Percentiles rank a stretch among this genome's conserved stretches.
phyloP scores from a whole-genome alignment of 2,888 invertebrate species.

The Eupithecia centaureata region DNA sequence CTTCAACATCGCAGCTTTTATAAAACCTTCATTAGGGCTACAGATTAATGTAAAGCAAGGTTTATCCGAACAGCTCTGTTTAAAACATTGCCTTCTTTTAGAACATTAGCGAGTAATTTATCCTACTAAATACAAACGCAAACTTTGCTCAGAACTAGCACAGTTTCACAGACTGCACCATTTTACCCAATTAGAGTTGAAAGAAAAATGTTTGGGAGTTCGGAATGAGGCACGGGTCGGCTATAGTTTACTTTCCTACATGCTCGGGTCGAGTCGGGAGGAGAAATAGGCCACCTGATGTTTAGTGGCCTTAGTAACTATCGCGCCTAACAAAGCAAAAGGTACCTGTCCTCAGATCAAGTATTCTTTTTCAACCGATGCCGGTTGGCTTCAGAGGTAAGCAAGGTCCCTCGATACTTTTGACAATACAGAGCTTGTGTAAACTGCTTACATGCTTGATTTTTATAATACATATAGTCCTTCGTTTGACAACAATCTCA shows the following conservation, averaged over 20 bases:
- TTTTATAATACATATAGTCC: too few relatives aligned
- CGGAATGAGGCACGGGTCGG: conserved; percentile 56
- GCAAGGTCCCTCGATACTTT: not conserved
- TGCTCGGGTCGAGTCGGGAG: not conserved
- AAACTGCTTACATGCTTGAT: too few relatives aligned
- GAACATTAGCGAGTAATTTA: conserved; percentile 39
- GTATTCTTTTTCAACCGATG: not conserved
- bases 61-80: conserved; percentile 20
- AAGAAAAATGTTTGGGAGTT: conserved; percentile 60
- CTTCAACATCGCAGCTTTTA: not conserved
- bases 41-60: conserved; percentile 13
- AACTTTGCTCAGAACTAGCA: conserved; percentile 36
- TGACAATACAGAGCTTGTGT: not conserved
- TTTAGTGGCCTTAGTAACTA: not conserved
- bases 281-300: not conserved
- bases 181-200: conserved; percentile 62
- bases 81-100: conserved; percentile 34
- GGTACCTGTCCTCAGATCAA: not conserved
- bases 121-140: conserved; percentile 33
- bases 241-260: conserved; percentile 52
- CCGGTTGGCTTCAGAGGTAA: not conserved
- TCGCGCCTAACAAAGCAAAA: not conserved
- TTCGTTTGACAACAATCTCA: too few relatives aligned
- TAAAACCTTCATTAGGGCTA: not conserved
- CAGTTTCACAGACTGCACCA: conserved; percentile 48